Evolutionary conservation across 2,113 vertebrate genomes (phyloP).

Genomic region (Myodes glareolus): DNA sequence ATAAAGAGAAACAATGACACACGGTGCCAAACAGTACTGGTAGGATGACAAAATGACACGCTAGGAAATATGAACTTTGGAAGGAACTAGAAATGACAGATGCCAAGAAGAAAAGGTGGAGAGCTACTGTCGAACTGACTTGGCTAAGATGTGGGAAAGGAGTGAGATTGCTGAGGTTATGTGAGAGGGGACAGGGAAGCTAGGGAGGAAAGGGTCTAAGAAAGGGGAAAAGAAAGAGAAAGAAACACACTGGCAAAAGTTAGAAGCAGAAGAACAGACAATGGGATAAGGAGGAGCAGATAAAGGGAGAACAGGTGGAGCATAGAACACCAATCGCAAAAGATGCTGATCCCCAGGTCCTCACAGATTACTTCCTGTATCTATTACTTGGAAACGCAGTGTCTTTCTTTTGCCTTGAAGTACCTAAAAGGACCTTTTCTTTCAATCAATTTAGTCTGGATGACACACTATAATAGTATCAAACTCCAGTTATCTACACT

Average conservation of each 20-base stretch:
- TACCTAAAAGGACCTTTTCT: neutral
- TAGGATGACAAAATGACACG: neutral
- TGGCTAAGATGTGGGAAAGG: neutral
- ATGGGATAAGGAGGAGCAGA: rapidly evolving
- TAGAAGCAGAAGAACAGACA: neutral
- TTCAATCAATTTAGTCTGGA: neutral
- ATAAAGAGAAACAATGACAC: neutral
- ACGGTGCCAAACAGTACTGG: neutral
- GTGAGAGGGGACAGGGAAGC: neutral
- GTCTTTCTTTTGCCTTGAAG: neutral
- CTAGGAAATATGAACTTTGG: neutral
- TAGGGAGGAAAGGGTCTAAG: no score
- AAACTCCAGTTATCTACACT: neutral
- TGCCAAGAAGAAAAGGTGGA: neutral
- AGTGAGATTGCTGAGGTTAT: neutral
- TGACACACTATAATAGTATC: neutral
- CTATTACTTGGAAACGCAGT: neutral
- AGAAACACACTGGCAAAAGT: neutral
- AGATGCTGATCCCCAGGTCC: rapidly evolving
- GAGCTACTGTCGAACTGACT: neutral
- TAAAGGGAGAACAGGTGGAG: rapidly evolving
- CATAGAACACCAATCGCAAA: neutral
- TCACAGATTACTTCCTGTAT: neutral
- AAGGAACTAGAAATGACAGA: neutral
- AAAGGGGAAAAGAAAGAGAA: neutral